Percentiles rank a stretch among this genome's conserved stretches.
Evolutionary conservation across 2,797 vertebrate species (phyloP).

Genomic region (Danio tinwini): DNA sequence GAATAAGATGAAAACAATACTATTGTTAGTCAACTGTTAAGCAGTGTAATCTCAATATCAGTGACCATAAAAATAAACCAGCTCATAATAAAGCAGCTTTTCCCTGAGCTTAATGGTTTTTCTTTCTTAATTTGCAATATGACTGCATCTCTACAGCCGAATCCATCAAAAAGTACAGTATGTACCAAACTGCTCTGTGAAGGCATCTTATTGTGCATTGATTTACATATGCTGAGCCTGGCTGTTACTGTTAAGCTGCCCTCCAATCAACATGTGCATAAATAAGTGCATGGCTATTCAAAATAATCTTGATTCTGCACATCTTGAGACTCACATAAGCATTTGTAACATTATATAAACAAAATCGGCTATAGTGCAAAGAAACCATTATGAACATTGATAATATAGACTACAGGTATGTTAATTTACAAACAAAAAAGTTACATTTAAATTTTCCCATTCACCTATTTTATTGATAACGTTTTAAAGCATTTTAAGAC

Average conservation of each 20-base stretch:
- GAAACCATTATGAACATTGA: neutral
- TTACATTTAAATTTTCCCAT: too few species aligned
- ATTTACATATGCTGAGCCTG: conserved; percentile 11
- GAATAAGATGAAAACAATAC: neutral
- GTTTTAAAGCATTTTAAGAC: neutral
- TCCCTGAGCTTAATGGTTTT: too few species aligned
- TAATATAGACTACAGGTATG: neutral
- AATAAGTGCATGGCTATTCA: neutral
- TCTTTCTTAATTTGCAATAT: neutral
- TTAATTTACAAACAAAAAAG: too few species aligned
- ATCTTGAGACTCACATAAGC: neutral
- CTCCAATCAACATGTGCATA: conserved; percentile 6
- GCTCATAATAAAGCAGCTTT: too few species aligned
- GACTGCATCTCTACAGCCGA: neutral
- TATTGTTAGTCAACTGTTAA: neutral
- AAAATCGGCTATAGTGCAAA: neutral
- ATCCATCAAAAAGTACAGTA: neutral
- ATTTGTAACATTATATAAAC: neutral
- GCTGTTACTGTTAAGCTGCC: neutral
- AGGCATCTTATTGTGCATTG: conserved; percentile 2
- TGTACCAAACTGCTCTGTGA: neutral
- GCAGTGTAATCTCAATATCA: neutral
- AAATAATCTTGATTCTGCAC: neutral
- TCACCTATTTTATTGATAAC: neutral
- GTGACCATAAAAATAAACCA: neutral